Evolutionary conservation across 2,888 invertebrate species (phyloP), one percentile per base, ranked within the genome.

Genomic region (Gordius sp.): DNA sequence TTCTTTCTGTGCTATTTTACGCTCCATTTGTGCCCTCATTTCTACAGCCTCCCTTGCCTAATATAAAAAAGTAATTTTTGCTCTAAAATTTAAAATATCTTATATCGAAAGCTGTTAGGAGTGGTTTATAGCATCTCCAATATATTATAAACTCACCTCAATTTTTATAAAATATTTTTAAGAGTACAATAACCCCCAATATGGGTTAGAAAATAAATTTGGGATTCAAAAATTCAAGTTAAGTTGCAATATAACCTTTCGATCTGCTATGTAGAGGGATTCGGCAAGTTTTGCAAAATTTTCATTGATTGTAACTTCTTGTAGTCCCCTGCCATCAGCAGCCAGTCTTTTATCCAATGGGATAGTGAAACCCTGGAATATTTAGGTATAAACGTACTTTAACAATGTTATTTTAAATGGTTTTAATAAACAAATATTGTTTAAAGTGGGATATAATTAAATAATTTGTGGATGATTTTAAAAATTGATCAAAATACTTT

Each of bases 231-330:
- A 16, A 57, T 58, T 16, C n/a, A 16, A 2, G 13, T 8, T 53
- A 39, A 57, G 54, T 13, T 18, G 28, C 23, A 18, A 58, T 20
- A 16, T 24, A 26, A 73, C 74, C 70, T 93, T 93, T 65, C 82
- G 73, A 68, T 97, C 97, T 1, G 97, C 93, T 63, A 97, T 91
- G 67, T 91, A 93, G 56, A 99, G 71, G 0, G 97, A 85, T 68
- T 99, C 93, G 0, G 97, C 85, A 58, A 99, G 74, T 68, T 93
- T 97, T 0, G 93, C 87, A 71, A 97, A 99, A 69, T 97, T 97
- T 68, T 99, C 97, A 68, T 93, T 97, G 59, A 99, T 87, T 68
- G 24, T n/a, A 18, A 64, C 63, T 61, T 70, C 70, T 66, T 97
- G 97, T 1, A 97, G 72, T 0, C 97, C 97, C 56, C 97, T 75